These are phyloP conservation scores for Clistopyga incitator DNA, from an alignment of 2,888 invertebrate species.

Conservation along the genomic window DNA sequence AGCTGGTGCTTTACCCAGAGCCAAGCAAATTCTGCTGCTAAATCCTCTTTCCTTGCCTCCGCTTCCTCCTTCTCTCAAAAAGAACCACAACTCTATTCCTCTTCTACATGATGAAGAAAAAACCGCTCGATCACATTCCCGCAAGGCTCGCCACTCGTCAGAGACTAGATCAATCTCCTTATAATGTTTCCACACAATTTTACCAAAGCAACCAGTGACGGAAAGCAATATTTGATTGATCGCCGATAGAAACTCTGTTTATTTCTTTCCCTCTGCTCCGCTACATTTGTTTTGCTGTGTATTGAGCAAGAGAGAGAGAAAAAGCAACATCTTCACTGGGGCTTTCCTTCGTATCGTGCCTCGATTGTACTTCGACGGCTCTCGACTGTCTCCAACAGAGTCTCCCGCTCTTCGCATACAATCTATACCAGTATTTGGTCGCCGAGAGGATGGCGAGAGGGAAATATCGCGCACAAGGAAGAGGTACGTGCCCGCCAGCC, in stretches of 20 bases:
- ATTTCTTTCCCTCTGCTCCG: background rate
- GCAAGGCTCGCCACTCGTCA: slow-evolving; percentile 2
- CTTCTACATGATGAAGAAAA: background rate
- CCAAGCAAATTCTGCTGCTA: background rate
- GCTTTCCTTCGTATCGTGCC: slow-evolving; percentile 12
- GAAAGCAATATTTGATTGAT: slow-evolving; percentile 13
- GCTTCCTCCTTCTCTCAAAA: background rate
- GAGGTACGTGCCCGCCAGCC: slow-evolving; percentile 46
- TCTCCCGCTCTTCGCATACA: background rate
- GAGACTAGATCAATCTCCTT: background rate
- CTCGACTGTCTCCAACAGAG: background rate
- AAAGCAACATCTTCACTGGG: background rate
- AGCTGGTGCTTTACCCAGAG: slow-evolving; percentile 39
- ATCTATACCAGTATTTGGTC: background rate
- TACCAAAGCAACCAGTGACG: background rate
- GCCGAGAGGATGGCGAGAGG: background rate
- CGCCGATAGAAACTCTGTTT: background rate
- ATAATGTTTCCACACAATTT: background rate
- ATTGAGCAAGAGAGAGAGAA: background rate
- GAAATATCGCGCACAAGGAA: slow-evolving; percentile 24
- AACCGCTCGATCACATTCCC: slow-evolving; percentile 9
- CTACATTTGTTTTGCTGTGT: background rate
- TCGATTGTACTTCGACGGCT: slow-evolving; percentile 25
- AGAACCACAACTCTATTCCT: background rate
- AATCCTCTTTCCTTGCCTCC: background rate